Evolutionary conservation across 2,113 vertebrate genomes (phyloP), one percentile per base, ranked within the genome.

Genomic region (Hippoglossus stenolepis): DNA sequence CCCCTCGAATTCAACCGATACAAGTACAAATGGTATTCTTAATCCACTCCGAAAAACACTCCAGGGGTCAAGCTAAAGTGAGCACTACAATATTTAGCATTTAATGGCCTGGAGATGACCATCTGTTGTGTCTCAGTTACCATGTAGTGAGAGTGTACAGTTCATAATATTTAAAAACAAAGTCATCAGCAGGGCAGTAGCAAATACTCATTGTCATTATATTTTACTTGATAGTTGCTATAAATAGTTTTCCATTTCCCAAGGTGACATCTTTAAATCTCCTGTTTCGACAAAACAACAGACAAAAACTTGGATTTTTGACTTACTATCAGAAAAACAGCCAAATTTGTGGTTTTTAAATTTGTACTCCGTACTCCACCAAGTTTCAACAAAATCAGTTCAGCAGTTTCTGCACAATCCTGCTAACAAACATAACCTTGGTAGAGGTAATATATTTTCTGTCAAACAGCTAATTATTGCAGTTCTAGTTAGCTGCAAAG

Each of bases 31-130:
- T 24, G 40, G 43, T 54, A 63, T 43, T 65, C 7, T 23, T 75
- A 84, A 80, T 84, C 78, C 43, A 72, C 7, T 54, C 38, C 43
- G 38, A n/a, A 40, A 75, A 71, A 67, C 49, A 59, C 51, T 78
- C 26, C 2, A 5, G 7, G 21, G 53, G 21, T 65, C 43, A 61
- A 53, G 54, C 51, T 31, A 62, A 70, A 66, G 49, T 66, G 20
- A 80, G 54, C n/a, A 28, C 14, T 11, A 58, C 14, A 28, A 24
- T 66, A 13, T 64, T 65, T 54, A 24, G 45, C 35, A 49, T 51
- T 20, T 72, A 75, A 77, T 53, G 54, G 58, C 67, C 31, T 45
- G 31, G 43, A 20, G 18, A 65, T 5, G 13, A 58, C 28, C 70
- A 72, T 73, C 58, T 84, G 70, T 59, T 64, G 38, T 53, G 26